Percentiles rank a stretch among this genome's conserved stretches.
These are phyloP conservation scores for Raphicerus campestris DNA, from an alignment of 2,113 vertebrate genomes.

Conservation along the genomic window DNA sequence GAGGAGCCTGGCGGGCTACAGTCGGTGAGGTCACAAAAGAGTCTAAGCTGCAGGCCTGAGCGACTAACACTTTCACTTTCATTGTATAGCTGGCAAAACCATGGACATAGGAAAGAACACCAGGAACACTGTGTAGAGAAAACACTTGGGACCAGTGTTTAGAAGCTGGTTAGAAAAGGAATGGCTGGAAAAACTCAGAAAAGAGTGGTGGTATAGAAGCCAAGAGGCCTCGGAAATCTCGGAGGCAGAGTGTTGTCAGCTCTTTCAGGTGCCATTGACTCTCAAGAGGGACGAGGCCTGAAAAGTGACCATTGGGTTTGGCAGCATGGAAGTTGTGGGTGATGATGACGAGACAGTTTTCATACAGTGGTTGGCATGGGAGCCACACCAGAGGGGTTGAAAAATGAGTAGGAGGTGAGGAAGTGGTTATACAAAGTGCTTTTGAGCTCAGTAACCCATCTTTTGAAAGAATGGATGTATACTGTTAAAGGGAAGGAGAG, in stretches of 20 bases:
- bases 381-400: background rate
- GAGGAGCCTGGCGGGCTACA: background rate
- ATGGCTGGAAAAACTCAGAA: background rate
- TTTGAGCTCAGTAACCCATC: background rate
- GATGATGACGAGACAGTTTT: background rate
- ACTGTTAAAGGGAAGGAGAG: background rate
- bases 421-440: background rate
- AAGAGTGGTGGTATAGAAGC: background rate
- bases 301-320: background rate
- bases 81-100: background rate
- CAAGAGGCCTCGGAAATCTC: background rate
- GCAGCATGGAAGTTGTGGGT: background rate
- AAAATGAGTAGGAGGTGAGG: background rate
- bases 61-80: background rate
- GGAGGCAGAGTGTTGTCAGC: background rate
- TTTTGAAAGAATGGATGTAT: background rate
- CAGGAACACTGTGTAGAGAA: background rate
- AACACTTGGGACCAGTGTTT: background rate
- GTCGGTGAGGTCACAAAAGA: accelerated
- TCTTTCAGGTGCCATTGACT: background rate
- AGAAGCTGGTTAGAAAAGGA: background rate
- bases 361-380: background rate
- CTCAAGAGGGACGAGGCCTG: background rate
- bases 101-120: background rate
- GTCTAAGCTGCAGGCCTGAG: background rate